Base-by-base conservation (phyloP, 2,888 invertebrate species). In the Thymelicus lineola region DNA sequence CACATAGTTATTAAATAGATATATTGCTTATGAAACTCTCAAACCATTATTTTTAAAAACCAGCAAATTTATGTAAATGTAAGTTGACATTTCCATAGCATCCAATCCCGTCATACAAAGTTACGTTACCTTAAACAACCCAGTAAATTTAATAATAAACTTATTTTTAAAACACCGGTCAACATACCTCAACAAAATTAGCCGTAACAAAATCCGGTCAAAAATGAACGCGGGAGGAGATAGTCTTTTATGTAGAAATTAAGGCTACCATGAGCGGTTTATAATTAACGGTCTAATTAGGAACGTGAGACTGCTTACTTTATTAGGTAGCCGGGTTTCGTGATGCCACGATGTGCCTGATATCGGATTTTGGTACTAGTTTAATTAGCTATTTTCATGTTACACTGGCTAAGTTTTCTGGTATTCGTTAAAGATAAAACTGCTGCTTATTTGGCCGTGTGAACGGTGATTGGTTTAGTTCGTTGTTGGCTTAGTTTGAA, bases 201-300 rank as follows among this genome's bases (percentile, higher is more conserved):
- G 57, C 1, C 76, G 90, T 87, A 91, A 91, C 88, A 84, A 75
- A 87, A 91, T 82, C 86, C 83, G 84, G 86, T 88, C 89, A 91
- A 90, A 89, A 89, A 87, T 88, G 81, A 79, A 84, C 81, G 79
- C 80, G 74, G 74, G 77, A 80, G 79, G 77, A 84, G 86, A 85
- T 86, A 85, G 86, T 88, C 85, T 87, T 90, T 89, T 88, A 90
- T 86, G 87, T 85, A 84, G 86, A 90, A 90, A 91, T 91, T 91
- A 92, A 92, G 88, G 89, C 87, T 87, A 84, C 86, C 89, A 86
- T 90, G 91, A 86, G 90, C 88, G 90, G 86, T 86, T 92, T 90
- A 93, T 91, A 92, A 93, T 91, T 88, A 92, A 93, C 87, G 88
- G 77, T 83, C 91, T 93, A 92, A 93, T 93, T 93, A 93, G 93